Evolutionary conservation across 2,797 vertebrate genomes (phyloP), one percentile per base, ranked within the genome.

Genomic region (Muscicapa comitata): DNA sequence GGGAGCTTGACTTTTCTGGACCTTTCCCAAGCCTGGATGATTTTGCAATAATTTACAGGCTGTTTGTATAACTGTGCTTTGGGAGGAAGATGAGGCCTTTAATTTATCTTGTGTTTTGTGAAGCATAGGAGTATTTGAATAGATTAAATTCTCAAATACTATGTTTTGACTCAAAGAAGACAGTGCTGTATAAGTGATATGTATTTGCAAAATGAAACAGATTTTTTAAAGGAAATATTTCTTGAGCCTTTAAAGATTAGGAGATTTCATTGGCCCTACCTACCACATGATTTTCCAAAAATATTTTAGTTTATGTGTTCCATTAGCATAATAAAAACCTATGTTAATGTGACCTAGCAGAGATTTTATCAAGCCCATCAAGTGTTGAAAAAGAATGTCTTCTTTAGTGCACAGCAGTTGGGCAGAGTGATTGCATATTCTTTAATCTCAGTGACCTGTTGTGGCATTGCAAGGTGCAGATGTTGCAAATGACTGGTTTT

Each of bases 311-410:
- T 94, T 84, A 86, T 42, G 37, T 47, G 59, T 94, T 54, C 58
- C 38, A 91, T 94, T 92, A 90, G 51, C 88, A 74, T 82, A 88
- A 84, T 95, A 72, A 90, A 96, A 94, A 24, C 74, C 54, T 67
- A 33, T 94, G 90, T 96, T 97, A 94, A 54, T 79, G 67, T 96
- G 93, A 93, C 93, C 88, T 77, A 86, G 86, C 51, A 91, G 88
- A 95, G 79, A 86, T 91, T 93, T 92, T 90, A 90, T 92, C 87
- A 92, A 71, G 59, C n/a, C 10, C 42, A 7, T 84, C 9, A 9
- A 82, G 61, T 58, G 57, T 92, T 77, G 48, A 45, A 90, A 43
- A 90, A 31, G 9, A 90, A 59, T 76, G 38, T 77, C 48, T 53
- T 88, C n/a, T 81, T 70, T 23, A 48, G 21, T 65, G 43, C 38